These are phyloP conservation scores for Harpagifer antarcticus DNA, from an alignment of 2,797 vertebrate species.

Conservation along the genomic window DNA sequence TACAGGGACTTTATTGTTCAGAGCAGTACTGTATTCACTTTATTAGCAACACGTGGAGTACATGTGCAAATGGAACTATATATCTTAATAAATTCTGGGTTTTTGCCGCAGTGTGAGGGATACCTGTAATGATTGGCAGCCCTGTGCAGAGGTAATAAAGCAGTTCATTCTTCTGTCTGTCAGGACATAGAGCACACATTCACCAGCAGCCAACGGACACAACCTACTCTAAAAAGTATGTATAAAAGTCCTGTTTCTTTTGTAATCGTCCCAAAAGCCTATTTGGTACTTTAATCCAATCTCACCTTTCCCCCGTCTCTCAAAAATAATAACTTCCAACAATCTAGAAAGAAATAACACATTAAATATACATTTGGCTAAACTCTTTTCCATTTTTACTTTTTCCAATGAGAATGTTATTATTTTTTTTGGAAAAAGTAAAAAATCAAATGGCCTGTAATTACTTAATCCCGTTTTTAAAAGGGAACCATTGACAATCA, in stretches of 20 bases:
- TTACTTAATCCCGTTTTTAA: constrained; percentile 33
- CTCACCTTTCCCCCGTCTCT: constrained; percentile 59
- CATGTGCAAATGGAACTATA: constrained; percentile 43
- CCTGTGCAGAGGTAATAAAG: constrained; percentile 72
- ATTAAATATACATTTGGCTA: constrained; percentile 55
- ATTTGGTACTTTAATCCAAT: constrained; percentile 79
- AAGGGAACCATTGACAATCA: constrained; percentile 48
- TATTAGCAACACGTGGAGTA: constrained; percentile 29
- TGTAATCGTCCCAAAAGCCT: constrained; percentile 79
- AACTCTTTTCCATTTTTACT: constrained; percentile 58
- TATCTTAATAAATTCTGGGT: constrained; percentile 38
- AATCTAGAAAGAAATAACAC: constrained; percentile 65
- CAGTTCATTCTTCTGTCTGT: constrained; percentile 81
- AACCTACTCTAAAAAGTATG: constrained; percentile 63
- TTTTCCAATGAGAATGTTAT: constrained; percentile 55
- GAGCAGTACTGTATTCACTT: neutral
- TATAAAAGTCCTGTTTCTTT: constrained; percentile 82
- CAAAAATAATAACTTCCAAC: constrained; percentile 46
- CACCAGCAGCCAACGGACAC: constrained; percentile 79
- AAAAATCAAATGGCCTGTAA: constrained; percentile 43
- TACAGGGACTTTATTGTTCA: constrained; percentile 13
- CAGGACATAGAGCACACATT: constrained; percentile 82
- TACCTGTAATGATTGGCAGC: constrained; percentile 73
- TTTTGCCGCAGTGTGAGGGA: constrained; percentile 58
- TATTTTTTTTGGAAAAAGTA: constrained; percentile 50